phyloP scores from a whole-genome alignment of 2,113 vertebrate species.

The Eublepharis macularius region DNA sequence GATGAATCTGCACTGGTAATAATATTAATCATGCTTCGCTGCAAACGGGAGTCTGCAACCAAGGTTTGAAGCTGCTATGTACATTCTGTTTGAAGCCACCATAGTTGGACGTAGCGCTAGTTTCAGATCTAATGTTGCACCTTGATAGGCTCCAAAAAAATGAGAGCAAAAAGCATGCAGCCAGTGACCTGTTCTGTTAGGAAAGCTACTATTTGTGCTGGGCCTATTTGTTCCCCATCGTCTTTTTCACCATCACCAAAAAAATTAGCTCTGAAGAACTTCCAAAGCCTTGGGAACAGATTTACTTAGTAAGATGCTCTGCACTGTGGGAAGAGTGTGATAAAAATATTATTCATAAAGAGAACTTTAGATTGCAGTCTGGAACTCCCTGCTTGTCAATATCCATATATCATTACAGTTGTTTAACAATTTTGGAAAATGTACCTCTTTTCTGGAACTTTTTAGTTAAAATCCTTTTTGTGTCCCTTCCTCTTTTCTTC shows the following conservation, averaged over 20 bases:
- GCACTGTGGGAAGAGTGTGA: not conserved
- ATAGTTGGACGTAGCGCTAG: not conserved
- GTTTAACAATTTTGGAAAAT: too few species aligned
- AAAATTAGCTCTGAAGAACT: not conserved
- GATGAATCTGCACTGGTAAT: not conserved
- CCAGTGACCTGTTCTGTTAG: not conserved
- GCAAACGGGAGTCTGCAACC: not conserved
- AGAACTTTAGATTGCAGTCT: too few species aligned
- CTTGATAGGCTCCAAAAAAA: not conserved
- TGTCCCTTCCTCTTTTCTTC: too few species aligned
- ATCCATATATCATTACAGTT: too few species aligned
- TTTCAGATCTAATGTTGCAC: not conserved
- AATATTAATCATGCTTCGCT: not conserved
- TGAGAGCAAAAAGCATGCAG: not conserved
- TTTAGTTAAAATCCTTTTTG: too few species aligned
- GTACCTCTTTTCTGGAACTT: too few species aligned
- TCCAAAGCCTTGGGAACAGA: not conserved
- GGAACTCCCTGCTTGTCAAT: too few species aligned
- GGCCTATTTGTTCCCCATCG: not conserved
- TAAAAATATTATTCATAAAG: not conserved
- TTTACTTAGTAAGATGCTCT: not conserved
- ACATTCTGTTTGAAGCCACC: not conserved
- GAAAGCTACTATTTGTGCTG: not conserved
- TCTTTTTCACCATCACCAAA: not conserved
- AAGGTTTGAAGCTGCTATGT: not conserved